These are phyloP conservation scores for Drosophila tropicalis DNA, from an alignment of 1,140 invertebrate species.

Conservation along the genomic window DNA sequence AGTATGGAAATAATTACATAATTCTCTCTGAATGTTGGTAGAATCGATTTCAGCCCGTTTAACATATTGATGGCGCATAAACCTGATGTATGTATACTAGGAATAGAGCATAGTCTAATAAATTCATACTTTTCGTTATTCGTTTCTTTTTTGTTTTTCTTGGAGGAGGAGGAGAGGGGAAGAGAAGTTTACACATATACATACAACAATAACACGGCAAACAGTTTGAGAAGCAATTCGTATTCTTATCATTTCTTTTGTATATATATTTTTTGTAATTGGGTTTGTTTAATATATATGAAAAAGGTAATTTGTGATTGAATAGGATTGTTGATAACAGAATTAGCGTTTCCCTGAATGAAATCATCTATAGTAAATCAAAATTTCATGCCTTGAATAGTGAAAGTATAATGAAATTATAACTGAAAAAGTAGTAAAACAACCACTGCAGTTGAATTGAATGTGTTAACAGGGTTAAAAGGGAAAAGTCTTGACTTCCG, in stretches of 20 bases:
- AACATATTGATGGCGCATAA: constrained; percentile 22
- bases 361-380: too few species aligned
- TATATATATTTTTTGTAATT: background rate
- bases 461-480: too few species aligned
- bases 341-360: too few species aligned
- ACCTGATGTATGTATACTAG: constrained; percentile 35
- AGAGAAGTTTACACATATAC: constrained; percentile 33
- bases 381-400: too few species aligned
- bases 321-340: constrained; percentile 12
- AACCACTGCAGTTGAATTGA: too few species aligned
- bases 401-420: too few species aligned
- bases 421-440: too few species aligned
- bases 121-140: constrained; percentile 76
- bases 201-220: constrained; percentile 48
- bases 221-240: constrained; percentile 63
- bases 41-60: too few species aligned
- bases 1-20: background rate
- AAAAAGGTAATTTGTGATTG: constrained; percentile 16
- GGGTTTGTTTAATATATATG: constrained; percentile 16
- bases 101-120: constrained; percentile 64
- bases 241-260: constrained; percentile 7
- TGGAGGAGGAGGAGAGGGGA: constrained; percentile 1
- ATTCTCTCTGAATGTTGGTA: too few species aligned
- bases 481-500: too few species aligned
- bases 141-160: constrained; percentile 46